Evolutionary conservation across 2,113 vertebrate genomes (phyloP).

Genomic region (Variabilichromis moorii): DNA sequence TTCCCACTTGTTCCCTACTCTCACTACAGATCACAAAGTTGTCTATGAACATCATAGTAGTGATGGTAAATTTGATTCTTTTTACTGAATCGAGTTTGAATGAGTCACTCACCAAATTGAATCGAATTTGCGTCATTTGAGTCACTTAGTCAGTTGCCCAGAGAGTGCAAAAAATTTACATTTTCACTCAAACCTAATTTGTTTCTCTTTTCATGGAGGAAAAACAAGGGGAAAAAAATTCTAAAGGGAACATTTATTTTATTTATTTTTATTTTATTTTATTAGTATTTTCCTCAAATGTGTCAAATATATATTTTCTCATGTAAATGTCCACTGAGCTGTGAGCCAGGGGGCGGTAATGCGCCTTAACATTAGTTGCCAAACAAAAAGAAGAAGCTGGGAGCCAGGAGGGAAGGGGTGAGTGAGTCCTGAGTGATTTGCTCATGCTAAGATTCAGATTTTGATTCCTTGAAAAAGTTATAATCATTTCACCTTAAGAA

Average conservation of each 20-base stretch:
- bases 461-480: neutral
- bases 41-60: neutral
- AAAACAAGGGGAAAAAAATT: accelerated
- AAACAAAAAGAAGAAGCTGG: accelerated
- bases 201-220: neutral
- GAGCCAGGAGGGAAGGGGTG: neutral
- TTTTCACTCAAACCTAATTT: neutral
- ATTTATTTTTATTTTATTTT: no score
- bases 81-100: neutral
- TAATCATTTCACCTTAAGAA: accelerated
- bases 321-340: neutral
- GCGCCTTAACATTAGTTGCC: neutral
- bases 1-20: accelerated
- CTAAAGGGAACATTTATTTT: no score
- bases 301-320: neutral
- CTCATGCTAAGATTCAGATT: neutral
- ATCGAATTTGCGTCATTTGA: accelerated
- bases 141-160: accelerated
- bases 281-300: accelerated
- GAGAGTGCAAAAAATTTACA: neutral
- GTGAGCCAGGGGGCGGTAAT: neutral
- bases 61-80: neutral
- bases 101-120: neutral
- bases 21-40: neutral
- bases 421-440: neutral